Base-by-base conservation (phyloP, 1,140 invertebrate genomes). In the Drusus annulatus region DNA sequence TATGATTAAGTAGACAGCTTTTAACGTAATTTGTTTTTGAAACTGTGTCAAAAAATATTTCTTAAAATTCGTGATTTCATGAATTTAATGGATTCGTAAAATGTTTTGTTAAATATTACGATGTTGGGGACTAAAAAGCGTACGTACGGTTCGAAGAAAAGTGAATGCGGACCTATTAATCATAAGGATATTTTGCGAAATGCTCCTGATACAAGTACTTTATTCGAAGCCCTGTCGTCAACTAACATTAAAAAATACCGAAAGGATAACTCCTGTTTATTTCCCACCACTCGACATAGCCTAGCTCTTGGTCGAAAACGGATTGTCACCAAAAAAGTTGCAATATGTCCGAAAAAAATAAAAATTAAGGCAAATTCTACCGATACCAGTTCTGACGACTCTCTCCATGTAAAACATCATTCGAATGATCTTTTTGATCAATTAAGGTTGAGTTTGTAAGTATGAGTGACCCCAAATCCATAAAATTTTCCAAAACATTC, bases 331-430 rank as follows among this genome's bases (percentile, higher is more conserved):
- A 75, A 56, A 58, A 75, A 25, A 58, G 13, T 25, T 58, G 1
- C 25, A 75, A n/a, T 45, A 45, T 13, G 5, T 10, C 10, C 19
- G 19, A 65, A 52, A 17, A 65, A 52, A 17, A 13, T 21, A 71
- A 50, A 45, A 50, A 17, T 25, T 52, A 23, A 68, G 16, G 16
- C 13, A 17, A 1, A 28, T 36, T 62, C 31, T 15, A 19, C 58
- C 7, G 62, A 80, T 50, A 65, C 25, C 25, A 80, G 78, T 62
- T 63, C 78, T 21, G 77, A 79, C 31, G 1, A 10, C 5, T 80
- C 78, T 52, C 69, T 80, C 28, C 78, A 75, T n/a, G 78, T 80
- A 17, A 80, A 80, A 45, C 78, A 63, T 51, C 74, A 74, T 28
- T 63, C 69, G 15, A 25, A 17, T 17, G 71, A 80, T 65, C 69